Evolutionary conservation across 2,113 vertebrate genomes (phyloP).

Genomic region (Erythrolamprus reginae): DNA sequence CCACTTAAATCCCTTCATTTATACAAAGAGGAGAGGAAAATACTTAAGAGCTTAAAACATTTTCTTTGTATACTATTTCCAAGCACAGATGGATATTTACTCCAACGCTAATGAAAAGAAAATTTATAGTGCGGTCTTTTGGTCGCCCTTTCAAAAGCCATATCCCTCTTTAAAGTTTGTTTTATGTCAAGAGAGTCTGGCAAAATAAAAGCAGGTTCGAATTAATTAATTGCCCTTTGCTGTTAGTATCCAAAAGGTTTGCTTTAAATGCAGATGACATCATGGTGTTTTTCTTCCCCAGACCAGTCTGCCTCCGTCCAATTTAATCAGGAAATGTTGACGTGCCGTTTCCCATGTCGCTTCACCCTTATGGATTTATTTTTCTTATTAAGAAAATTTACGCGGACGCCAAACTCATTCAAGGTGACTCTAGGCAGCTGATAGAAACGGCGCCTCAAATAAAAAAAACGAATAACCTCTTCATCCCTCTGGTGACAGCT

Average conservation of each 20-base stretch:
- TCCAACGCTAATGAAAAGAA: conserved; percentile 70
- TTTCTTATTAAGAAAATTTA: not conserved
- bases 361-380: not conserved
- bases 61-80: conserved; percentile 56
- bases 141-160: conserved; percentile 66
- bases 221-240: conserved; percentile 37
- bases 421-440: not conserved
- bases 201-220: conserved; percentile 44
- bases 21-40: not conserved
- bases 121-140: conserved; percentile 63
- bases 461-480: not conserved
- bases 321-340: not conserved
- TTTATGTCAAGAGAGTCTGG: conserved; percentile 45
- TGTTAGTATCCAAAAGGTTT: conserved; percentile 26
- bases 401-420: not conserved
- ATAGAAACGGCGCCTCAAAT: not conserved
- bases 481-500: not conserved
- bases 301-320: conserved; percentile 12
- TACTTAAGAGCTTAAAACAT: conserved; percentile 42
- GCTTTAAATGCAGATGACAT: conserved; percentile 44
- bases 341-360: not conserved
- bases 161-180: conserved; percentile 55
- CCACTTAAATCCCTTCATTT: conserved; percentile 4
- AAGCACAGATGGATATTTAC: conserved; percentile 60
- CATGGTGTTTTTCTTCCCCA: conserved; percentile 20